Evolutionary conservation across 2,113 vertebrate species (phyloP).

Genomic region (Poeciliopsis retropinna): DNA sequence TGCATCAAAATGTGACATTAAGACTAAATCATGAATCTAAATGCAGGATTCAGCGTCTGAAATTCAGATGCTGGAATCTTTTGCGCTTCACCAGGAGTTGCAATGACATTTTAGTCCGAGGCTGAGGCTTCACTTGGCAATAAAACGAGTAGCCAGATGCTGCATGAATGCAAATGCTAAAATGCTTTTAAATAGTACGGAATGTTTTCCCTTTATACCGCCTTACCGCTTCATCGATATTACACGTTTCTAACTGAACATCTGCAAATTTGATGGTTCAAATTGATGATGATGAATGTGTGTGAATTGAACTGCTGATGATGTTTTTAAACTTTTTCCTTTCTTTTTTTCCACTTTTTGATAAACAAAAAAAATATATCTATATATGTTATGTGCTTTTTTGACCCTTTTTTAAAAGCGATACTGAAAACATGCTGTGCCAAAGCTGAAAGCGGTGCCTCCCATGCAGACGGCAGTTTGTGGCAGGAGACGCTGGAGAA

Average conservation of each 20-base stretch:
- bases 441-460: slow-evolving; percentile 60
- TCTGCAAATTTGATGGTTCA: slow-evolving; percentile 24
- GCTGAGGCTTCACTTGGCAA: slow-evolving; percentile 1
- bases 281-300: too few relatives aligned
- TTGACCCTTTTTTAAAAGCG: slow-evolving; percentile 28
- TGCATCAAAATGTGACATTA: background rate
- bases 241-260: slow-evolving; percentile 37
- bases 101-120: slow-evolving; percentile 1
- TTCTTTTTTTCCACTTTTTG: slow-evolving; percentile 41
- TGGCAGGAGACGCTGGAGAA: background rate
- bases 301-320: slow-evolving; percentile 54
- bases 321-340: slow-evolving; percentile 29
- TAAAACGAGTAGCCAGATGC: slow-evolving; percentile 41
- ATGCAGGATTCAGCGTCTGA: background rate
- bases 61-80: background rate
- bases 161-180: slow-evolving; percentile 47
- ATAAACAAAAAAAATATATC: slow-evolving; percentile 46
- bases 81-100: slow-evolving; percentile 1
- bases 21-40: slow-evolving; percentile 1
- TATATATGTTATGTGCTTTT: slow-evolving; percentile 38
- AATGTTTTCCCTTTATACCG: slow-evolving; percentile 66
- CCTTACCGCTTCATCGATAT: slow-evolving; percentile 27
- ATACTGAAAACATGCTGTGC: slow-evolving; percentile 40
- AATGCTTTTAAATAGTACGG: slow-evolving; percentile 47
- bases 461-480: slow-evolving; percentile 8